Conservation (phyloP, 1,140 invertebrate genomes). For the Trichonephila inaurata region DNA sequence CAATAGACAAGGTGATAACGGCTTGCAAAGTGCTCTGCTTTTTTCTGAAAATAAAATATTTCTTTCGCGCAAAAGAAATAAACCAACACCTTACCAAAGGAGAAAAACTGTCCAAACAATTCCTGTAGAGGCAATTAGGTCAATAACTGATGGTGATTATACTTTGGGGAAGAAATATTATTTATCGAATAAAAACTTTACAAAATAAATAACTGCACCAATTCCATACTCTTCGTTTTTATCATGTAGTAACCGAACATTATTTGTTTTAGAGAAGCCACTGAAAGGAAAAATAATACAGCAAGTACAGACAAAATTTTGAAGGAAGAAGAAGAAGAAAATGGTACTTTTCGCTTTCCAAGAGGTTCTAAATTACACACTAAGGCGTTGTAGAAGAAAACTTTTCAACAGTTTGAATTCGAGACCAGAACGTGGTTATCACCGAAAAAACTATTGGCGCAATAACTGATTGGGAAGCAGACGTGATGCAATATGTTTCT, state of each 20-base stretch:
- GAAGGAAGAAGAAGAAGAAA: not conserved
- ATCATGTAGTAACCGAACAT: not conserved
- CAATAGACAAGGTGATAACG: not conserved
- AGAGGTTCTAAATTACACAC: constrained; percentile 45
- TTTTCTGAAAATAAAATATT: not conserved
- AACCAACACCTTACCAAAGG: not conserved
- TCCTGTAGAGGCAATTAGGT: not conserved
- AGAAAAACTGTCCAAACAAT: not conserved
- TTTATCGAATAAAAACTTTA: not conserved
- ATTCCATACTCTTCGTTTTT: constrained; percentile 11
- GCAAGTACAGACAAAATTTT: constrained; percentile 15
- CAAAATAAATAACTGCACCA: not conserved
- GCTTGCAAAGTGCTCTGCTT: not conserved
- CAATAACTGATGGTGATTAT: not conserved
- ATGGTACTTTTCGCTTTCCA: not conserved
- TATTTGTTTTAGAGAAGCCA: constrained; percentile 2
- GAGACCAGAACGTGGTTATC: constrained; percentile 44
- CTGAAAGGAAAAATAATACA: not conserved
- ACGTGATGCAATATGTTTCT: constrained; percentile 16
- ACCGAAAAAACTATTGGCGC: constrained; percentile 7
- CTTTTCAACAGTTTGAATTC: constrained; percentile 37
- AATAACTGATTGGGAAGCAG: constrained; percentile 45
- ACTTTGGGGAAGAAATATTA: not conserved
- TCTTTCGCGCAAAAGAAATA: not conserved
- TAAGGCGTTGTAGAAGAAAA: constrained; percentile 29